Evolutionary conservation across 2,888 invertebrate genomes (phyloP).

Genomic region (Spatulosminthurus flaviceps): DNA sequence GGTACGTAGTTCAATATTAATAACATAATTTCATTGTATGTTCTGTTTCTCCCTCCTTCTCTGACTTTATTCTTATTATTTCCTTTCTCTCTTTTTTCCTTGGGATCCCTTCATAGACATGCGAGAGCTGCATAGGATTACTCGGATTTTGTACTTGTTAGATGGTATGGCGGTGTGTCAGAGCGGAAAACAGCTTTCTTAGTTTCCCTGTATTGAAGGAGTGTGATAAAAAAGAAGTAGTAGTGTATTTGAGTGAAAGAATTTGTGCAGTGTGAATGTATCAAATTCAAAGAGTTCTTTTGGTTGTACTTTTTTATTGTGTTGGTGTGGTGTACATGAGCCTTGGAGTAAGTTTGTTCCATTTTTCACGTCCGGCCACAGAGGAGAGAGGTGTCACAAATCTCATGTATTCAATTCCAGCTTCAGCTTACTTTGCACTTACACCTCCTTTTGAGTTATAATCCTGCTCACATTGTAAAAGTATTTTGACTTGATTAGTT

Average conservation of each 20-base stretch:
- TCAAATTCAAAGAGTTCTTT: background rate
- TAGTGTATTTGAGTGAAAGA: slow-evolving; percentile 3
- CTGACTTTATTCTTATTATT: background rate
- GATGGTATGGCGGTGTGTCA: too few relatives aligned
- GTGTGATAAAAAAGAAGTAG: slow-evolving; percentile 13
- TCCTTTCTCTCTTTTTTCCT: background rate
- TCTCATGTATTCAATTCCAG: background rate
- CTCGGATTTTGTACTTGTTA: too few relatives aligned
- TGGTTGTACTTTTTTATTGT: background rate
- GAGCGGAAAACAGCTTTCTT: too few relatives aligned
- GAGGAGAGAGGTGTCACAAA: background rate
- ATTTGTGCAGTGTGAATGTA: background rate
- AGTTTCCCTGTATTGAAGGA: background rate
- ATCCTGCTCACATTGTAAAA: too few relatives aligned
- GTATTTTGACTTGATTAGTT: too few relatives aligned
- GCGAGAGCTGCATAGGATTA: too few relatives aligned
- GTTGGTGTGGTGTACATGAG: background rate
- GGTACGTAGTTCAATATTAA: slow-evolving; percentile 25
- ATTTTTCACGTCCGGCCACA: background rate
- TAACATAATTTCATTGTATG: slow-evolving; percentile 10
- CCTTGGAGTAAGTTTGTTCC: background rate
- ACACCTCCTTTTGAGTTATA: too few relatives aligned
- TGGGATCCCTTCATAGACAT: background rate
- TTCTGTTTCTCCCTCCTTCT: background rate
- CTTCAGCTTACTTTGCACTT: background rate